phyloP scores from a whole-genome alignment of 2,797 vertebrate species.

The Rhynchonycteris naso region DNA sequence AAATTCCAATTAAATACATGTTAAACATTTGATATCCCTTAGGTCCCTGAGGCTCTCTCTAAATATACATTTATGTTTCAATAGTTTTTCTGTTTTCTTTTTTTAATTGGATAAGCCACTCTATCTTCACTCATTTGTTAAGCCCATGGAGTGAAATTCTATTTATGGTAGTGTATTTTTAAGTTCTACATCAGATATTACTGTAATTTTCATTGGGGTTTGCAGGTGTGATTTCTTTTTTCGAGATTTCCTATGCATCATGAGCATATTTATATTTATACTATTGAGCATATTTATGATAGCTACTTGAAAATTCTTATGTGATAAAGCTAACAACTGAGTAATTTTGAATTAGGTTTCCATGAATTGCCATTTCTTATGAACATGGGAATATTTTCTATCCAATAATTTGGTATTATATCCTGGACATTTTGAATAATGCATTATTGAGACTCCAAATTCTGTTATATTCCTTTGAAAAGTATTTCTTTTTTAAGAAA shows the following conservation, averaged over 20 bases:
- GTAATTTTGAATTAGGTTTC: neutral
- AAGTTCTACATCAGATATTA: neutral
- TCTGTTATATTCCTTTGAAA: slow-evolving; percentile 18
- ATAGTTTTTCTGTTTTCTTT: neutral
- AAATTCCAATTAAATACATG: neutral
- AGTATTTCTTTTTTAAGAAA: neutral
- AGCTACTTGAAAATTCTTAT: neutral
- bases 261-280: neutral
- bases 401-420: neutral
- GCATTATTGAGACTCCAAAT: neutral
- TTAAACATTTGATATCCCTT: neutral
- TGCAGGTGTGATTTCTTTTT: neutral
- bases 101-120: neutral
- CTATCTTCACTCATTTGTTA: neutral
- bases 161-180: neutral
- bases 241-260: slow-evolving; percentile 13
- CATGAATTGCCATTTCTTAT: slow-evolving; percentile 10
- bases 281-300: neutral
- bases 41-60: neutral
- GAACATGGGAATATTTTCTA: neutral
- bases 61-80: neutral
- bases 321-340: neutral
- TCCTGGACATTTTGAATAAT: slow-evolving; percentile 18
- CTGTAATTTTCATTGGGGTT: neutral
- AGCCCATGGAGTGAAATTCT: neutral